phyloP scores from a whole-genome alignment of 2,888 invertebrate genomes.

The Nysson spinosus region DNA sequence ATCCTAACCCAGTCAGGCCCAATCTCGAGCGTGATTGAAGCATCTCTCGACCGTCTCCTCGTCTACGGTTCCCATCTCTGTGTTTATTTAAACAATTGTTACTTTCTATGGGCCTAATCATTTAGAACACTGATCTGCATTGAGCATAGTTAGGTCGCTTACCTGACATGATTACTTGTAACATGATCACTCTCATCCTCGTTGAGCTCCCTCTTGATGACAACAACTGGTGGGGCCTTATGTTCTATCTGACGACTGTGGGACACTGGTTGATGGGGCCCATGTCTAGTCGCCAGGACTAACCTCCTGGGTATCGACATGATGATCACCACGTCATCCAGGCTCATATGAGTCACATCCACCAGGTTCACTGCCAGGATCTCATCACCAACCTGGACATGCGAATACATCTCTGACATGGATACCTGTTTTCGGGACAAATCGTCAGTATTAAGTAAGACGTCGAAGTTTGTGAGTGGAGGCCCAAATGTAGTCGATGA shows the following conservation, averaged over 20 bases:
- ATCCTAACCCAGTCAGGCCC: constrained; percentile 81
- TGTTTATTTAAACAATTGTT: constrained; percentile 28
- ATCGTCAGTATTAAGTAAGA: no score
- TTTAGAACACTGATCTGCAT: no score
- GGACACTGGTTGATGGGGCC: constrained; percentile 73
- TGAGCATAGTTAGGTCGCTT: no score
- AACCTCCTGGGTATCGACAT: constrained; percentile 99
- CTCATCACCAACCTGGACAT: constrained; percentile 93
- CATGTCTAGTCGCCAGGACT: constrained; percentile 93
- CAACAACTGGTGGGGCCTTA: constrained; percentile 94
- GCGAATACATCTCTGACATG: constrained; percentile 10
- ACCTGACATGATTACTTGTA: constrained; percentile 76
- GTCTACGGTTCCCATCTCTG: constrained; percentile 80
- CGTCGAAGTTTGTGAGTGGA: no score
- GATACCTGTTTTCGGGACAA: no score
- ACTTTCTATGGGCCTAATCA: no score
- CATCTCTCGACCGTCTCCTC: constrained; percentile 90
- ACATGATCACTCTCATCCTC: constrained; percentile 85
- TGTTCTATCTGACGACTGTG: constrained; percentile 80
- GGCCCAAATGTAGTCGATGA: no score
- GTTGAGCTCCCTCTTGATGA: constrained; percentile 91
- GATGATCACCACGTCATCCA: constrained; percentile 99
- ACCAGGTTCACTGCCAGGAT: constrained; percentile 98
- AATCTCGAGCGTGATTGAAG: constrained; percentile 86
- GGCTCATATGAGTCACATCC: constrained; percentile 97